Evolutionary conservation across 2,888 invertebrate genomes (phyloP).

Genomic region (Litoditis marina): DNA sequence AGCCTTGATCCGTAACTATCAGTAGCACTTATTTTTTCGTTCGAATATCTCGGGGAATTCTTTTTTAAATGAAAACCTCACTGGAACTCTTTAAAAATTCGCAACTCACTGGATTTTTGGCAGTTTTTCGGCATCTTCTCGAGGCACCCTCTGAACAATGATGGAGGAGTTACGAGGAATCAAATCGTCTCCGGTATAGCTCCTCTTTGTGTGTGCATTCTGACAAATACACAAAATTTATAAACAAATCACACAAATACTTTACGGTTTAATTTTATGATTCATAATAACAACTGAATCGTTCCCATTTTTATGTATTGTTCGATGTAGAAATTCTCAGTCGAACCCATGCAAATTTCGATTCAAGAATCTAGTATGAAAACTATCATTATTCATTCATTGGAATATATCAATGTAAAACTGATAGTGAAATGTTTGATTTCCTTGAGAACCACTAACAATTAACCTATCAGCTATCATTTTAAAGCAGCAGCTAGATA

Average conservation of each 20-base stretch:
- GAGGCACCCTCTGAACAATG: slow-evolving; percentile 86
- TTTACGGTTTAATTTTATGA: no score
- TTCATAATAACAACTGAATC: no score
- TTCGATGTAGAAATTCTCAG: no score
- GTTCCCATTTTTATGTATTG: no score
- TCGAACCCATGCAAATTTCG: no score
- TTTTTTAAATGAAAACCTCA: slow-evolving; percentile 18
- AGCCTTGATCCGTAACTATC: background rate
- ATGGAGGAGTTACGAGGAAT: slow-evolving; percentile 97
- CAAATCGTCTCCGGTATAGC: slow-evolving; percentile 84
- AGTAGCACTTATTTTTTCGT: background rate
- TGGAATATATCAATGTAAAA: background rate
- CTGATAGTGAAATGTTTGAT: background rate
- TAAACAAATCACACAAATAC: background rate
- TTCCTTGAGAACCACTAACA: background rate
- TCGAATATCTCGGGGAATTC: background rate
- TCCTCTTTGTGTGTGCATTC: slow-evolving; percentile 71
- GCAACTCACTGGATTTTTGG: slow-evolving; percentile 59
- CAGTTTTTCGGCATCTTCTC: slow-evolving; percentile 63
- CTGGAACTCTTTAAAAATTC: slow-evolving; percentile 62
- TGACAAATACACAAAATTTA: slow-evolving; percentile 13
- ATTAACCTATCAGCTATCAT: no score
- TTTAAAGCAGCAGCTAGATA: no score
- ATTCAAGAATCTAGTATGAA: background rate
- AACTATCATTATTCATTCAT: background rate